Percentiles rank a stretch among this genome's conserved stretches.
phyloP scores from a whole-genome alignment of 2,113 vertebrate species.

The Brienomyrus brachyistius region DNA sequence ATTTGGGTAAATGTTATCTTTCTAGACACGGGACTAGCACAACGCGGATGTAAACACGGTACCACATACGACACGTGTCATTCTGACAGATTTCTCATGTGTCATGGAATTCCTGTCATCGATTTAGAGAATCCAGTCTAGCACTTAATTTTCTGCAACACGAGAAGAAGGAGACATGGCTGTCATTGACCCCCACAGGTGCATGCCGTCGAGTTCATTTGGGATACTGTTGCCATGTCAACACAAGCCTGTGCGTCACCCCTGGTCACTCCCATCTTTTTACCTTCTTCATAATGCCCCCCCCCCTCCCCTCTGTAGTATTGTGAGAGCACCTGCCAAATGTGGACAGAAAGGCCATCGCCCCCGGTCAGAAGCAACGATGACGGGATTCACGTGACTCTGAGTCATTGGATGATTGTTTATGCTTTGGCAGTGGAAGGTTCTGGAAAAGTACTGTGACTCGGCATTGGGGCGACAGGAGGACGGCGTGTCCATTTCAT shows the following conservation, averaged over 20 bases:
- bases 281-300: not conserved
- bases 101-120: not conserved
- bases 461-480: not conserved
- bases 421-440: not conserved
- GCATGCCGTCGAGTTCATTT: not conserved
- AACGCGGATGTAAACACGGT: not conserved
- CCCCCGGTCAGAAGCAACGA: not conserved
- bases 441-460: slow-evolving; percentile 10
- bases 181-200: not conserved
- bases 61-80: not conserved
- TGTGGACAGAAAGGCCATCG: not conserved
- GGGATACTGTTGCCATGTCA: not conserved
- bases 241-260: not conserved
- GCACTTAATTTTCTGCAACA: not conserved
- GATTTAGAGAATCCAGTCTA: not conserved
- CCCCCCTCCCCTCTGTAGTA: not conserved
- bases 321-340: not conserved
- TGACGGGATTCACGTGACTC: not conserved
- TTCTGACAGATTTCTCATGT: not conserved
- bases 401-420: not conserved
- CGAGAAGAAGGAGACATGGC: not conserved
- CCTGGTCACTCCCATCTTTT: not conserved
- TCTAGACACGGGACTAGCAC: not conserved
- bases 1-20: not conserved
- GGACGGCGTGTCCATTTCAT: not conserved